A percentile compares a stretch with the other conserved stretches of the same genome.
Conservation (phyloP, 2,888 invertebrate species). For the Acleris cristana region DNA sequence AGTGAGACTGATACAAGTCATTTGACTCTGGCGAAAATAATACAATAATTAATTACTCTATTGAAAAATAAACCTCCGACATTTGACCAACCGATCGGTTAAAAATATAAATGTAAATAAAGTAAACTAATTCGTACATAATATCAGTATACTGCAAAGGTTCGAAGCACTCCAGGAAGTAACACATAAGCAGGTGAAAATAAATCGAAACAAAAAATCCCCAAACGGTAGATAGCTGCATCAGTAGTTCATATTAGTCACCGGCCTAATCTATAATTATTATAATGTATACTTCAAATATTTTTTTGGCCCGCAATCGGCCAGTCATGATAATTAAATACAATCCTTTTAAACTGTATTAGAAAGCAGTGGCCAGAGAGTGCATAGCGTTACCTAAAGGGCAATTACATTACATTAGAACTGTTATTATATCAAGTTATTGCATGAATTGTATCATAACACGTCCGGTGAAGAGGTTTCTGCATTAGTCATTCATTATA, state of each 20-base stretch:
- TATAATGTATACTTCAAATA: conserved; percentile 71
- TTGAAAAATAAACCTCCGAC: too few relatives aligned
- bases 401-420: conserved; percentile 58
- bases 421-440: conserved; percentile 47
- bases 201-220: conserved; percentile 17
- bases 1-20: too few relatives aligned
- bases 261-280: conserved; percentile 70
- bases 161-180: neutral
- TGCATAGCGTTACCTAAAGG: conserved; percentile 49
- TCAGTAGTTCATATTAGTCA: conserved; percentile 50
- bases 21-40: too few relatives aligned
- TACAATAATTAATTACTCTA: too few relatives aligned
- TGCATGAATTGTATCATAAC: conserved; percentile 23
- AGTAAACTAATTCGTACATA: too few relatives aligned
- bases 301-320: conserved; percentile 61
- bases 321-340: conserved; percentile 77
- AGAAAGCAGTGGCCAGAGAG: conserved; percentile 54
- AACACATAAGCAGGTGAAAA: conserved; percentile 31
- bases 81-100: too few relatives aligned
- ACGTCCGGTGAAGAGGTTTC: conserved; percentile 23
- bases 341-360: conserved; percentile 68
- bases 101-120: too few relatives aligned
- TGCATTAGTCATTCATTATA: conserved; percentile 2
- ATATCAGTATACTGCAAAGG: too few relatives aligned
- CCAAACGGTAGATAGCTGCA: conserved; percentile 37